Percentiles rank a stretch among this genome's conserved stretches.
These are phyloP conservation scores for Zaprionus nigranus DNA, from an alignment of 1,140 invertebrate genomes.

Conservation along the genomic window DNA sequence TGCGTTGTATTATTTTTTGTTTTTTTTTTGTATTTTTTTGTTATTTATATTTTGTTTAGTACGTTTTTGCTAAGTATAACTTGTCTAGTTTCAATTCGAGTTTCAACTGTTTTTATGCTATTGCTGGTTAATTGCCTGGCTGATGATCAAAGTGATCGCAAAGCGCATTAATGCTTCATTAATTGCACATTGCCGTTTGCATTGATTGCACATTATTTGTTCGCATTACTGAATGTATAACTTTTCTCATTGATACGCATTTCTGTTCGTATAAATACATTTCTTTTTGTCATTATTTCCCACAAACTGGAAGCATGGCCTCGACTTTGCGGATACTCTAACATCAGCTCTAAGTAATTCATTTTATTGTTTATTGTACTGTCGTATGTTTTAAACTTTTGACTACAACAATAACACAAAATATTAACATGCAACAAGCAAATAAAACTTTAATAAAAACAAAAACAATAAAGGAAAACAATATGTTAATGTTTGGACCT, in stretches of 20 bases:
- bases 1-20: conserved; percentile 15
- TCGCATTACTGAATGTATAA: too few relatives aligned
- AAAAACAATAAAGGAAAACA: conserved; percentile 40
- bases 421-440: conserved; percentile 38
- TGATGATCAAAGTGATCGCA: conserved; percentile 5
- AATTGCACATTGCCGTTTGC: conserved; percentile 27
- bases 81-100: conserved; percentile 75
- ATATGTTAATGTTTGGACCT: conserved; percentile 42
- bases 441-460: conserved; percentile 35
- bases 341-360: conserved; percentile 14
- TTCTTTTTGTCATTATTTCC: background rate
- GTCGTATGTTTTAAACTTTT: conserved; percentile 22
- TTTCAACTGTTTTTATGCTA: conserved; percentile 54
- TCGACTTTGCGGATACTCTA: background rate
- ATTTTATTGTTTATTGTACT: conserved; percentile 29
- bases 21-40: conserved; percentile 39
- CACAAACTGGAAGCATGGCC: background rate
- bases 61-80: conserved; percentile 51
- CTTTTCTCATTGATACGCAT: too few relatives aligned
- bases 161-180: conserved; percentile 16
- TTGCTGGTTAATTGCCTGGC: conserved; percentile 41
- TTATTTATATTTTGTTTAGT: conserved; percentile 26
- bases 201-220: conserved; percentile 4
- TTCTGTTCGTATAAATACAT: too few relatives aligned
- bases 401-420: conserved; percentile 44